These are phyloP conservation scores for Andrena bucephala DNA, from an alignment of 2,888 invertebrate species.

Conservation along the genomic window DNA sequence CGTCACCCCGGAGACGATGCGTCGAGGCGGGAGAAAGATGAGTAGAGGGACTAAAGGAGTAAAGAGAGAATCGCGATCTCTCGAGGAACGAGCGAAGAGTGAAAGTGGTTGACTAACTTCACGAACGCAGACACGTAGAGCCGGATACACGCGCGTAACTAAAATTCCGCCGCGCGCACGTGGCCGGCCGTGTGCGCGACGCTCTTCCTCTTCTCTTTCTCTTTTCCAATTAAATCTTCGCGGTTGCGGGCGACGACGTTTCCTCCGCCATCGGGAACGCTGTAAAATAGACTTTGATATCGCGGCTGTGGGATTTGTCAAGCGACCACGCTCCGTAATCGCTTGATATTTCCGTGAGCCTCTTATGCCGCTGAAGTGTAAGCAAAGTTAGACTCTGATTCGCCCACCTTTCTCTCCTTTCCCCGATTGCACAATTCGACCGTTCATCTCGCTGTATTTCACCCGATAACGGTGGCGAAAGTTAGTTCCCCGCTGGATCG, in stretches of 20 bases:
- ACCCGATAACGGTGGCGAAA: no score
- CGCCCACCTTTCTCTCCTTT: slow-evolving; percentile 45
- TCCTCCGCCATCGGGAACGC: background rate
- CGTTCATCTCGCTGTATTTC: no score
- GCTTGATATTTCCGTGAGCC: no score
- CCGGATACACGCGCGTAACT: slow-evolving; percentile 64
- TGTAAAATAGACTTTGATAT: background rate
- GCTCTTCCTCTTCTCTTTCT: background rate
- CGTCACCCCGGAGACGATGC: background rate
- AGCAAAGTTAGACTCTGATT: no score
- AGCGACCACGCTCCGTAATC: background rate
- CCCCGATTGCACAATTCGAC: slow-evolving; percentile 24
- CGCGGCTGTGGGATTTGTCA: background rate
- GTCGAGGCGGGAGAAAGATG: slow-evolving; percentile 12
- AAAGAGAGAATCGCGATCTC: slow-evolving; percentile 68
- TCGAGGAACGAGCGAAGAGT: slow-evolving; percentile 77
- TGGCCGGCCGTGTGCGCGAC: slow-evolving; percentile 14
- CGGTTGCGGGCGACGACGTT: background rate
- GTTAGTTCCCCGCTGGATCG: background rate
- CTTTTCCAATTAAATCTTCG: background rate
- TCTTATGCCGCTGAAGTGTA: no score
- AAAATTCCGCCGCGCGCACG: slow-evolving; percentile 57
- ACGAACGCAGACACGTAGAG: slow-evolving; percentile 61
- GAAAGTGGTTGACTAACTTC: slow-evolving; percentile 78
- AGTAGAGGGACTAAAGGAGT: slow-evolving; percentile 18